phyloP scores from a whole-genome alignment of 2,888 invertebrate genomes.

The Zygothrica quintamaculata region DNA sequence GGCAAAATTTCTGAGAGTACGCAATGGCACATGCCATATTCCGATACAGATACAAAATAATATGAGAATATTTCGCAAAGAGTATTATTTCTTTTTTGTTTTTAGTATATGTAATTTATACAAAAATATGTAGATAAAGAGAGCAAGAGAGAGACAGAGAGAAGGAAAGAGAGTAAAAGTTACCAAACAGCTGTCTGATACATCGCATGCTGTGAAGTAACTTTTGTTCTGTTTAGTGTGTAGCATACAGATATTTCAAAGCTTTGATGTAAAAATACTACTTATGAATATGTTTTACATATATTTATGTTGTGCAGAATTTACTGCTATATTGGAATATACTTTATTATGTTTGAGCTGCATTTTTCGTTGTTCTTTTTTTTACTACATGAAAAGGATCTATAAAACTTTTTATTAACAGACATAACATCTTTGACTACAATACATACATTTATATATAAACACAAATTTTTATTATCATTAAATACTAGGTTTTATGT shows the following conservation, averaged over 20 bases:
- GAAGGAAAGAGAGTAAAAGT: conserved; percentile 8
- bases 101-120: too few species aligned
- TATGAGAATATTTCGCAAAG: conserved; percentile 59
- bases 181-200: conserved; percentile 7
- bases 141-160: conserved; percentile 8
- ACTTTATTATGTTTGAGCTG: conserved; percentile 27
- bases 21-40: conserved; percentile 51
- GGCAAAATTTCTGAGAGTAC: conserved; percentile 61
- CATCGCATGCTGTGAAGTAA: conserved; percentile 53
- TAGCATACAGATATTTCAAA: too few species aligned
- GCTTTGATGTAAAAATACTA: conserved; percentile 20
- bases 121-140: too few species aligned
- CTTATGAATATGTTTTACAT: conserved; percentile 12
- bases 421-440: too few species aligned
- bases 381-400: conserved; percentile 65
- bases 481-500: too few species aligned
- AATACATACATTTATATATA: too few species aligned
- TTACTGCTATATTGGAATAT: conserved; percentile 18
- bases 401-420: conserved; percentile 29
- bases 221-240: conserved; percentile 14
- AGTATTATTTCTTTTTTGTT: conserved; percentile 24
- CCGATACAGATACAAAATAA: conserved; percentile 62
- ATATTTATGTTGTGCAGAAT: conserved; percentile 23
- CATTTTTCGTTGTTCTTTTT: conserved; percentile 70
- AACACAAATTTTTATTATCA: too few species aligned